Evolutionary conservation across 2,113 vertebrate species (phyloP), one percentile per base, ranked within the genome.

Genomic region (Sinosuthora webbiana): DNA sequence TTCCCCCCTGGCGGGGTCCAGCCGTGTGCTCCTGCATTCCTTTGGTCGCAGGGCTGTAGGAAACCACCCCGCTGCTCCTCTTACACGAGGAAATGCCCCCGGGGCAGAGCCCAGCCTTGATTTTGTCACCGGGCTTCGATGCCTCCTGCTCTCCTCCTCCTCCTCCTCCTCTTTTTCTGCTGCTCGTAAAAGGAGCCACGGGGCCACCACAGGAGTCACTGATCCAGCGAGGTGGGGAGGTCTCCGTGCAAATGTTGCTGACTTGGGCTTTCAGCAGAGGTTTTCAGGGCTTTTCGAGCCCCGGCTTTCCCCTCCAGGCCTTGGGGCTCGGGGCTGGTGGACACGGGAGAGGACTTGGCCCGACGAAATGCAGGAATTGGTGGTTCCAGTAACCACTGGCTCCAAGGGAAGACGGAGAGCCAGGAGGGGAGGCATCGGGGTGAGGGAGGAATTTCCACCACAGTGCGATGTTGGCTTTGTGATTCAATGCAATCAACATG

Each of bases 401-500:
- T 95, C 93, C 45, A 13, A 79, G 76, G 0, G 1, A 93, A 39
- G 85, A 74, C 52, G 84, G 87, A 74, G 39, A 92, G 23, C 88
- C 5, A 3, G 49, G 70, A 52, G 20, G 27, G 41, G 16, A 93
- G 33, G 80, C 64, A 63, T 28, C 3, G 8, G 86, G 41, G 56
- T 20, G 62, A 89, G 85, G 88, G 91, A 97, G 90, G 85, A 96
- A 96, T 97, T 97, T 95, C 80, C 19, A 41, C 87, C 94, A 2
- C 95, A 85, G 82, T 7, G 5, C 71, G 80, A 53, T 81, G 83
- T 59, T 92, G 80, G 74, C 42, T 84, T 93, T 78, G 70, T 55
- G 85, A 95, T 94, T 89, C 79, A 90, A 87, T n/a, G 69, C n/a
- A 93, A 73, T 89, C 49, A 57, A 22, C 13, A 3, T 70, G 33